phyloP scores from a whole-genome alignment of 2,888 invertebrate genomes.

The Barypeithes pellucidus region DNA sequence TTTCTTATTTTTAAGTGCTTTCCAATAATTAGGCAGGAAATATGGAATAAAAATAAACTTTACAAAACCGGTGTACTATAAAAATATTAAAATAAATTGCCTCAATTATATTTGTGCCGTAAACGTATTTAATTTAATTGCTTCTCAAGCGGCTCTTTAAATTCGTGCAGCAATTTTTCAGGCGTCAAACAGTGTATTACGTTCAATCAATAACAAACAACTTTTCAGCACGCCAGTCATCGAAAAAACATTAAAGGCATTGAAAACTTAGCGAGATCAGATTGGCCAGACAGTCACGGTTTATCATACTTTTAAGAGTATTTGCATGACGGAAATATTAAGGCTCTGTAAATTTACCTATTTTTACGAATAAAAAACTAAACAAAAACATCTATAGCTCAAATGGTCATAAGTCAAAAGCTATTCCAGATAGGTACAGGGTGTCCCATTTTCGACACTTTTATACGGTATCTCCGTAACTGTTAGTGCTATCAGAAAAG shows the following conservation, averaged over 20 bases:
- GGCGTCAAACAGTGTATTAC: constrained; percentile 37
- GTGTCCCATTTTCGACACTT: too few relatives aligned
- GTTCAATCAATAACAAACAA: constrained; percentile 31
- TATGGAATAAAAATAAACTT: too few relatives aligned
- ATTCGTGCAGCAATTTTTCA: constrained; percentile 35
- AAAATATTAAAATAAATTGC: not conserved
- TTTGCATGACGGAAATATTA: constrained; percentile 3
- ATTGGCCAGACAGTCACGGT: constrained; percentile 13
- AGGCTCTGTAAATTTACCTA: too few relatives aligned
- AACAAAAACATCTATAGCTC: not conserved
- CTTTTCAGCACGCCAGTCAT: constrained; percentile 34
- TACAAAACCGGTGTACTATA: not conserved
- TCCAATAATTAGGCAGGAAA: too few relatives aligned
- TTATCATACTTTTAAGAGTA: constrained; percentile 20
- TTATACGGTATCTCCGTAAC: too few relatives aligned
- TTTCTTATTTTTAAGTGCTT: too few relatives aligned
- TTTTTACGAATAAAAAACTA: too few relatives aligned
- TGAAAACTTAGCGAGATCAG: constrained; percentile 23
- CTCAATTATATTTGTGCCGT: not conserved
- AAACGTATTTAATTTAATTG: constrained; percentile 17
- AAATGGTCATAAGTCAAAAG: too few relatives aligned
- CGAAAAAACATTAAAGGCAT: constrained; percentile 31
- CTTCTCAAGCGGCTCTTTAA: constrained; percentile 13
- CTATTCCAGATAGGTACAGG: too few relatives aligned
- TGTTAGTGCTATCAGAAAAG: too few relatives aligned